Conservation (phyloP, 2,888 invertebrate genomes). For the Tridacna gigas region DNA sequence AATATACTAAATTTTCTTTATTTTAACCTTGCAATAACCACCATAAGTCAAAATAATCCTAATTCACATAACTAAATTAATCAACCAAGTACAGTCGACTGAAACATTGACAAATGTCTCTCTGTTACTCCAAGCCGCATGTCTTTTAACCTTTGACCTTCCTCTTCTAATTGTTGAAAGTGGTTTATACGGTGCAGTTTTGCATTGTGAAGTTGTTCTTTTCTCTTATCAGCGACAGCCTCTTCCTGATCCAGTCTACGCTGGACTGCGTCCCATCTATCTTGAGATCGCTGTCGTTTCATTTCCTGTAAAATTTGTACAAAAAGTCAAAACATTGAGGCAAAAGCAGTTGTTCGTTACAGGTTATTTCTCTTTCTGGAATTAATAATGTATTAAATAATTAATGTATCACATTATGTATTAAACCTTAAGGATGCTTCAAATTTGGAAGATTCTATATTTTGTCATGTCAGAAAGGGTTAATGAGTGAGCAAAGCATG, state of each 20-base stretch:
- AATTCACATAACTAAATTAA: not conserved
- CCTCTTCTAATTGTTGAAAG: slow-evolving; percentile 73
- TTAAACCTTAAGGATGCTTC: not conserved
- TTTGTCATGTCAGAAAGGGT: not conserved
- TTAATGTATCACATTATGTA: too few relatives aligned
- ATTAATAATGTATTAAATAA: too few relatives aligned
- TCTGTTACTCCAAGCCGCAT: slow-evolving; percentile 71
- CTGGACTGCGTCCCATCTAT: slow-evolving; percentile 69
- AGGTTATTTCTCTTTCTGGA: too few relatives aligned
- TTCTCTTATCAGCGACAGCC: slow-evolving; percentile 43
- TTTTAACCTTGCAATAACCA: not conserved
- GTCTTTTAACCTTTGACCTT: slow-evolving; percentile 75
- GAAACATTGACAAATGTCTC: slow-evolving; percentile 72
- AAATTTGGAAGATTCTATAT: not conserved
- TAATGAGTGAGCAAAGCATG: not conserved
- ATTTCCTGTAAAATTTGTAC: slow-evolving; percentile 66
- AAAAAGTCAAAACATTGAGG: too few relatives aligned
- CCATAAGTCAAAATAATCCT: not conserved
- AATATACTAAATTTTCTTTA: too few relatives aligned
- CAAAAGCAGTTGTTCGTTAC: too few relatives aligned
- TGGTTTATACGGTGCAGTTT: slow-evolving; percentile 74
- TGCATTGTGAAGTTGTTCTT: slow-evolving; percentile 70
- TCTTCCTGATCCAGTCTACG: slow-evolving; percentile 72
- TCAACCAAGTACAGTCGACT: slow-evolving; percentile 30
- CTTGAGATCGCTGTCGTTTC: slow-evolving; percentile 70